phyloP scores from a whole-genome alignment of 2,888 invertebrate genomes.

The Metacarcinus magister region DNA sequence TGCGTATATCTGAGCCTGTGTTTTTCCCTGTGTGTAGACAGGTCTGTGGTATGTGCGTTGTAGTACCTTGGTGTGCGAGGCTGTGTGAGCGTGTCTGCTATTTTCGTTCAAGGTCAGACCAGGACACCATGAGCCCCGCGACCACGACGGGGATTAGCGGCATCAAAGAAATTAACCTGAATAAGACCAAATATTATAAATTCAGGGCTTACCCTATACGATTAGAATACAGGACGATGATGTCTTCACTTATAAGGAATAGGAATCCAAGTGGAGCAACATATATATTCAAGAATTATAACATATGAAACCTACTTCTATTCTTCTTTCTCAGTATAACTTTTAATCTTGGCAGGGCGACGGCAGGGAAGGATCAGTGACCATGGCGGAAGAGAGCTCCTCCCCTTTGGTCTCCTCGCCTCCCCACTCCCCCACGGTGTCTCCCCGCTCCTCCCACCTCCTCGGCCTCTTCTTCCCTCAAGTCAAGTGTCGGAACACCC shows the following conservation, averaged over 20 bases:
- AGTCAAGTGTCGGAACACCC: slow-evolving; percentile 52
- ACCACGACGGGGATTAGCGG: neutral
- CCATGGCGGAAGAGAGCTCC: slow-evolving; percentile 13
- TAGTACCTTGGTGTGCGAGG: neutral
- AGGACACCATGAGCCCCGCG: neutral
- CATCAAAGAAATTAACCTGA: neutral
- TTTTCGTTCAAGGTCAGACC: neutral
- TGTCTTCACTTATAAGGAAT: neutral
- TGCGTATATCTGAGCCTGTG: neutral
- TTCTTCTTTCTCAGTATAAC: neutral
- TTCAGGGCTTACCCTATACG: neutral
- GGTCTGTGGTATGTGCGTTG: slow-evolving; percentile 16
- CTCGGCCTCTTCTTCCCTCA: neutral
- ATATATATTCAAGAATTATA: neutral
- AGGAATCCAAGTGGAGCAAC: neutral
- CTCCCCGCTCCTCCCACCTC: neutral
- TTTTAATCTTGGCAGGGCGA: neutral
- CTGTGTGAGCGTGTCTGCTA: slow-evolving; percentile 3
- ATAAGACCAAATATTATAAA: neutral
- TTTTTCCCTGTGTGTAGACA: neutral
- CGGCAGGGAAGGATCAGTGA: slow-evolving; percentile 35
- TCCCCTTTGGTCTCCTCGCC: neutral
- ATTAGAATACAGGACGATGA: neutral
- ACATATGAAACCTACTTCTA: neutral
- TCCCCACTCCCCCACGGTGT: neutral